phyloP scores from a whole-genome alignment of 2,797 vertebrate species.

The Okamejei kenojei region DNA sequence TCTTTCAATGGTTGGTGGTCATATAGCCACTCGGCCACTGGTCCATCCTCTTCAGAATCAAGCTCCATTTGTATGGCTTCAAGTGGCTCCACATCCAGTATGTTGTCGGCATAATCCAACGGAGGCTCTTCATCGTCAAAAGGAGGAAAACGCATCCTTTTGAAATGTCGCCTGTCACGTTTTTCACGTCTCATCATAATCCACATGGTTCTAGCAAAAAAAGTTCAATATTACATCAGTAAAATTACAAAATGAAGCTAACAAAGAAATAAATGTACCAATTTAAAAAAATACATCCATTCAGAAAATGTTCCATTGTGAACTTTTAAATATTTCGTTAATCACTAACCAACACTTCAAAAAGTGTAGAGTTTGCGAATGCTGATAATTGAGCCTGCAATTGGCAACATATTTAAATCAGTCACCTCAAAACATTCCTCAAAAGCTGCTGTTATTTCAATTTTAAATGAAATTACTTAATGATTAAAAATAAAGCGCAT shows the following conservation, averaged over 20 bases:
- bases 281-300: not conserved
- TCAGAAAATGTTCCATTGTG: not conserved
- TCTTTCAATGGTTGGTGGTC: constrained; percentile 95
- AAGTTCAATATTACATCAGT: not conserved
- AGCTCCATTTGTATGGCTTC: constrained; percentile 97
- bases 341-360: not conserved
- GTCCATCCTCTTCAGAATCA: constrained; percentile 83
- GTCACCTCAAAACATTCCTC: not conserved
- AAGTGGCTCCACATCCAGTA: constrained; percentile 92
- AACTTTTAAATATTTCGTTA: not conserved
- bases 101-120: constrained; percentile 96
- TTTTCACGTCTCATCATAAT: constrained; percentile 99
- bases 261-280: not conserved
- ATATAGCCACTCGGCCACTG: constrained; percentile 91
- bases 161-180: constrained; percentile 91
- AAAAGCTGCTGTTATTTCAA: not conserved
- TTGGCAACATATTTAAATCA: not conserved
- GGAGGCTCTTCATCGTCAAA: constrained; percentile 97
- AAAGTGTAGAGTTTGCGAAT: not conserved
- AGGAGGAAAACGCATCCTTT: constrained; percentile 94
- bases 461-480: not conserved
- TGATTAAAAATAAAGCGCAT: not conserved
- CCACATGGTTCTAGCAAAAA: constrained; percentile 82
- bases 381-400: not conserved
- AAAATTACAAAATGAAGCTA: not conserved